Evolutionary conservation across 2,888 invertebrate genomes (phyloP), one percentile per base, ranked within the genome.

Genomic region (Anorthoa munda): DNA sequence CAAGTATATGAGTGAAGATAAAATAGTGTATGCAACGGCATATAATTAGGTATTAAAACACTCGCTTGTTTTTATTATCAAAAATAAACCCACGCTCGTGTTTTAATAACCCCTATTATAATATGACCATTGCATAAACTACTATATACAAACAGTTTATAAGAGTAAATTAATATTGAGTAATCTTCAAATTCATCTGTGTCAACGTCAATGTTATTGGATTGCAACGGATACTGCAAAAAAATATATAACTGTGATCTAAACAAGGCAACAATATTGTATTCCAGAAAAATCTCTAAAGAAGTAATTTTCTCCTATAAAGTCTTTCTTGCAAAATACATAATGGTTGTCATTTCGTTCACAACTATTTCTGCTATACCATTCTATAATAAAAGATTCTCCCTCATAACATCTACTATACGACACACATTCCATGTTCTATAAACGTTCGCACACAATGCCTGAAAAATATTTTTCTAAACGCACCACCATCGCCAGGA

Each of bases 401-500:
- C 39, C 3, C 39, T 31, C 64, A 46, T 73, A 51, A 79, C 15
- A 65, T 70, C 13, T 31, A 48, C 51, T 68, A 18, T 21, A 60
- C 17, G 31, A 15, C n/a, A 66, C 31, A 59, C 58, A 70, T 70
- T 69, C 58, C 66, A 64, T 26, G 58, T 74, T 65, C 55, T 79
- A 72, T 66, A 68, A 77, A 66, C 39, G 65, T 65, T 51, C 56
- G 11, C 66, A 63, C 70, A 78, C 55, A 79, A 74, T 75, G 72
- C 70, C 58, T 77, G 59, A 72, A 59, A 79, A 70, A 82, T 75
- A 72, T 78, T 74, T 69, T 72, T 79, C 69, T 63, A 75, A 84
- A 68, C 69, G 69, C 72, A 81, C 78, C 77, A 73, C 79, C 72
- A 81, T 77, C 77, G 75, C 79, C 60, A 77, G 81, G 76, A 86